phyloP scores from a whole-genome alignment of 2,113 vertebrate genomes.

The Raja brachyura region DNA sequence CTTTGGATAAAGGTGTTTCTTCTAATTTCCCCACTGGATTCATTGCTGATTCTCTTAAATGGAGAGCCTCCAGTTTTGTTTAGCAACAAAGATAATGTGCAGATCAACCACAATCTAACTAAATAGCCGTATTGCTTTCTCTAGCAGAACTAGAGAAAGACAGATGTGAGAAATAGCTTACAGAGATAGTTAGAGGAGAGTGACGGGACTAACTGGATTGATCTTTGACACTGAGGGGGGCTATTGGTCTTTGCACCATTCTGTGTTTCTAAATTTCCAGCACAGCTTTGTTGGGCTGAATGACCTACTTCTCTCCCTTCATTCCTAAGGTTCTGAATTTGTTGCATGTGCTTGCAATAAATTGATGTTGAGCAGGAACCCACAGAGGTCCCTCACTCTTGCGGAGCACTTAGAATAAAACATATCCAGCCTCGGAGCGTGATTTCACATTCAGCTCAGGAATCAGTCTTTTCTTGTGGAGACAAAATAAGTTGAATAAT shows the following conservation, averaged over 20 bases:
- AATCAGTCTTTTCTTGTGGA: neutral
- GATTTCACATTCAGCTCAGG: slow-evolving; percentile 12
- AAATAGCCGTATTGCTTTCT: neutral
- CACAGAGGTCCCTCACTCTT: neutral
- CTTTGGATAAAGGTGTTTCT: no score
- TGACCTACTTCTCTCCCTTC: neutral
- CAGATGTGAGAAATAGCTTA: no score
- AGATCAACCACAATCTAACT: neutral
- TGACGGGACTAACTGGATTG: no score
- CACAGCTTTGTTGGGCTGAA: neutral
- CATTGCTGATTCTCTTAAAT: no score
- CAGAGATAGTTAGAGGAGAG: no score
- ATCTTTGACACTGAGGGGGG: no score
- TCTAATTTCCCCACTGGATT: no score
- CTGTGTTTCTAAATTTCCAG: no score
- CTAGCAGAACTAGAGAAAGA: no score
- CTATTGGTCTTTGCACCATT: no score
- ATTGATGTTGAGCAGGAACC: neutral
- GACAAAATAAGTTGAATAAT: neutral
- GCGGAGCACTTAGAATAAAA: neutral
- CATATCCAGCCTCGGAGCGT: no score
- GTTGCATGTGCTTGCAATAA: neutral
- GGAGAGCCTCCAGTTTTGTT: neutral
- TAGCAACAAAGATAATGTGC: neutral
- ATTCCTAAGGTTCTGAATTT: neutral